Conservation (phyloP, 2,797 vertebrate genomes). For the Cephalopachus bancanus region DNA sequence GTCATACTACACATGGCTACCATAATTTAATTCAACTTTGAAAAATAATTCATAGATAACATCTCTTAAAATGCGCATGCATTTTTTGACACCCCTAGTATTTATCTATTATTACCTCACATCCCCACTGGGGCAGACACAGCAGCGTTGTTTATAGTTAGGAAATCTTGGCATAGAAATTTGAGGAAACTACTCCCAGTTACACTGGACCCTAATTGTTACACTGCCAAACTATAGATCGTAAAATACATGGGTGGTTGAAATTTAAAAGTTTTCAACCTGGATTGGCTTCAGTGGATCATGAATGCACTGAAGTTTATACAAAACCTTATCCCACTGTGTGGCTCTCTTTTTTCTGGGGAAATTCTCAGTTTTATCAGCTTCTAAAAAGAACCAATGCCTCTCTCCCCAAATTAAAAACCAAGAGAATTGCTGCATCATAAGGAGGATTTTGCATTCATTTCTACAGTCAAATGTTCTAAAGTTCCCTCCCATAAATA, state of each 20-base stretch:
- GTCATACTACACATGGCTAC: too few species aligned
- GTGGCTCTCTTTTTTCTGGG: not conserved
- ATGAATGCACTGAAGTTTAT: not conserved
- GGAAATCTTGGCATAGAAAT: not conserved
- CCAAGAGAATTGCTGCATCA: not conserved
- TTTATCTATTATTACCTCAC: not conserved
- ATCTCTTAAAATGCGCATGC: too few species aligned
- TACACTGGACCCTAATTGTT: not conserved
- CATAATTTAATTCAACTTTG: too few species aligned
- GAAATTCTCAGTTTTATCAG: not conserved
- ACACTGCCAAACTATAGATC: not conserved
- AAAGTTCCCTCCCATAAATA: not conserved
- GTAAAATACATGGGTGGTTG: not conserved
- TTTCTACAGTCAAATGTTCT: not conserved
- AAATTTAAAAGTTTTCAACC: conserved; percentile 24
- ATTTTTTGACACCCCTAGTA: not conserved
- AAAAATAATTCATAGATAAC: too few species aligned
- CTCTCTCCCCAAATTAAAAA: not conserved
- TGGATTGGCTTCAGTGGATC: not conserved
- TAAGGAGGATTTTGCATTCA: conserved; percentile 6
- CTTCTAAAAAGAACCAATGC: not conserved
- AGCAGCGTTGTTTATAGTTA: not conserved
- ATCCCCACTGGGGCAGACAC: not conserved
- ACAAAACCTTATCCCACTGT: not conserved
- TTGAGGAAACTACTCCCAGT: not conserved